Evolutionary conservation across 2,113 vertebrate species (phyloP).

Genomic region (Peromyscus leucopus): DNA sequence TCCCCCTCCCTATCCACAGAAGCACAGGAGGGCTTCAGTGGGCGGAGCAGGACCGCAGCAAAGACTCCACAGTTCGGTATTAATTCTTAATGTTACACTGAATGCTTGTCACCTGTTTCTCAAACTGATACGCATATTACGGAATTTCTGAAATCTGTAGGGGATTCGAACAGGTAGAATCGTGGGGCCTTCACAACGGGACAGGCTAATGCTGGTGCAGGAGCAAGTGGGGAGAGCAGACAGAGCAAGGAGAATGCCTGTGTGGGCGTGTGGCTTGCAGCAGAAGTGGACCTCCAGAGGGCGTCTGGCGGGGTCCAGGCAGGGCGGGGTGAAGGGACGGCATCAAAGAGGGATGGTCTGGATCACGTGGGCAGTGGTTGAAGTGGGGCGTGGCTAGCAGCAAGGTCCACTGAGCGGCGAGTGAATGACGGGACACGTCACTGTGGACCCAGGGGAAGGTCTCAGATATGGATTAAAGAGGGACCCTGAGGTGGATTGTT

Average conservation of each 20-base stretch:
- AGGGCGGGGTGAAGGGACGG: neutral
- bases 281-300: too few species aligned
- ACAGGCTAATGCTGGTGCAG: neutral
- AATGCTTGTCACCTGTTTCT: too few species aligned
- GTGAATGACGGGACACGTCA: neutral
- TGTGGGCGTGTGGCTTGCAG: neutral
- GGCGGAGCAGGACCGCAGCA: rapidly evolving
- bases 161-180: neutral
- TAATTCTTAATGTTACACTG: neutral
- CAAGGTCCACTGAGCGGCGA: neutral
- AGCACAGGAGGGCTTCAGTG: too few species aligned
- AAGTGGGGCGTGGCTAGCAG: neutral
- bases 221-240: neutral
- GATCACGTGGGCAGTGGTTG: neutral
- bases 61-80: neutral
- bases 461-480: neutral
- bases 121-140: too few species aligned
- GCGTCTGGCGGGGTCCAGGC: neutral
- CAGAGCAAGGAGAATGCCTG: neutral
- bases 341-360: neutral
- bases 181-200: rapidly evolving
- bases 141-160: too few species aligned
- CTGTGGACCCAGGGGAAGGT: neutral
- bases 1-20: too few species aligned
- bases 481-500: neutral